Evolutionary conservation across 2,797 vertebrate genomes (phyloP), one percentile per base, ranked within the genome.

Genomic region (Martes flavigula): DNA sequence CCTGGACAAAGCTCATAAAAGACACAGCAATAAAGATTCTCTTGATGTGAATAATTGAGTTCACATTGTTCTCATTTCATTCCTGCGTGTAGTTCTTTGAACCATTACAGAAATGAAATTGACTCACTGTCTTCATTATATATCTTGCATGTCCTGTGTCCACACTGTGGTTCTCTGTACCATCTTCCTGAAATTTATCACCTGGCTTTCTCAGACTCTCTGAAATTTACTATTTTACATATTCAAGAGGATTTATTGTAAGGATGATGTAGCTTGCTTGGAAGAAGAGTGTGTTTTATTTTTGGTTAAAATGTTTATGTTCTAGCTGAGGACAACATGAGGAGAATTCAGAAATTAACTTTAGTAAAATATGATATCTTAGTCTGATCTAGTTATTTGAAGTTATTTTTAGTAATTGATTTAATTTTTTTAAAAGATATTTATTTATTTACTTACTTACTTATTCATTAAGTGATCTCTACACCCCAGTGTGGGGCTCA

Each of bases 311-410:
- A 75, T 62, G 48, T 73, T 96, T 94, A 81, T 87, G 21, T 79
- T 84, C 23, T 70, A 84, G 40, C 40, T 51, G n/a, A 62, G 27
- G 58, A 85, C 3, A 70, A 35, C 23, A 79, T 89, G 43, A 91
- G 32, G 13, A 56, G 14, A 79, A 81, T 90, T 93, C 23, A 56
- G 54, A 95, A 93, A 87, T 84, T 90, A 87, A 95, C 93, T 88
- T 32, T 96, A 60, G 32, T 62, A 23, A 68, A 90, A 78, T 73
- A 64, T 84, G 12, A 25, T 73, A 87, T 12, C n/a, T 93, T 6
- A 25, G 10, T 87, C 43, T 66, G 56, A 77, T 81, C 17, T 15
- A 92, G 30, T 91, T 78, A 85, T 72, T 72, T 60, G 56, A 82
- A 94, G 40, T 68, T 70, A 38, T 32, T 78, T 77, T 73, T 73